These are phyloP conservation scores for Coreoperca whiteheadi DNA, from an alignment of 2,113 vertebrate genomes.

Conservation along the genomic window DNA sequence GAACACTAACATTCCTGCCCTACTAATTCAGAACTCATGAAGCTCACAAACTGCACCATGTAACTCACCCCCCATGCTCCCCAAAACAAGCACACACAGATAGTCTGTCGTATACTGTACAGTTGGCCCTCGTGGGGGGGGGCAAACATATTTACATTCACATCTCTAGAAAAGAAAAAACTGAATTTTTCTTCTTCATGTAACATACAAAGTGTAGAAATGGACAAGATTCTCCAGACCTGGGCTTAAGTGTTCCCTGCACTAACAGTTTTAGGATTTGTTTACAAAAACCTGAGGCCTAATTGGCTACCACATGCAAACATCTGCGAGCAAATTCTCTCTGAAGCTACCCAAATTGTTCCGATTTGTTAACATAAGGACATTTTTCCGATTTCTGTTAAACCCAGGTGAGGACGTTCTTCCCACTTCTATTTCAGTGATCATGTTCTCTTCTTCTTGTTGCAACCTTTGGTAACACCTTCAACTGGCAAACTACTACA, in stretches of 20 bases:
- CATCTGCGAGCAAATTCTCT: background rate
- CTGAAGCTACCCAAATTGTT: background rate
- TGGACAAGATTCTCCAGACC: conserved; percentile 43
- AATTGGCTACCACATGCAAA: conserved; percentile 14
- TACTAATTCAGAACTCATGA: conserved; percentile 68
- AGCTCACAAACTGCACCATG: conserved; percentile 64
- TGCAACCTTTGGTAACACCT: conserved; percentile 77
- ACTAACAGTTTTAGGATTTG: conserved; percentile 1
- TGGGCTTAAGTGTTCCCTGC: conserved; percentile 25
- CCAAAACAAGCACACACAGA: conserved; percentile 56
- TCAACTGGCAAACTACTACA: conserved; percentile 52
- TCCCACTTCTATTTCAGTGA: conserved; percentile 51
- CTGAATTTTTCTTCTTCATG: conserved; percentile 15
- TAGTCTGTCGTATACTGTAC: conserved; percentile 70
- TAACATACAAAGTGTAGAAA: conserved; percentile 59
- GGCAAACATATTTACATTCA: conserved; percentile 81
- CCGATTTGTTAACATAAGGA: background rate
- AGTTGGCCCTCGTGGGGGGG: conserved; percentile 63
- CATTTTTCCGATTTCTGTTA: conserved; percentile 3
- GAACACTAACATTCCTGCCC: conserved; percentile 73
- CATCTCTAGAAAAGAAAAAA: conserved; percentile 71
- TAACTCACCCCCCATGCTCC: background rate
- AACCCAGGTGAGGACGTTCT: conserved; percentile 46
- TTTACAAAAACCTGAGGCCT: background rate
- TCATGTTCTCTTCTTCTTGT: conserved; percentile 53